Conservation (phyloP, 2,797 vertebrate species). For the Eulemur mongoz region DNA sequence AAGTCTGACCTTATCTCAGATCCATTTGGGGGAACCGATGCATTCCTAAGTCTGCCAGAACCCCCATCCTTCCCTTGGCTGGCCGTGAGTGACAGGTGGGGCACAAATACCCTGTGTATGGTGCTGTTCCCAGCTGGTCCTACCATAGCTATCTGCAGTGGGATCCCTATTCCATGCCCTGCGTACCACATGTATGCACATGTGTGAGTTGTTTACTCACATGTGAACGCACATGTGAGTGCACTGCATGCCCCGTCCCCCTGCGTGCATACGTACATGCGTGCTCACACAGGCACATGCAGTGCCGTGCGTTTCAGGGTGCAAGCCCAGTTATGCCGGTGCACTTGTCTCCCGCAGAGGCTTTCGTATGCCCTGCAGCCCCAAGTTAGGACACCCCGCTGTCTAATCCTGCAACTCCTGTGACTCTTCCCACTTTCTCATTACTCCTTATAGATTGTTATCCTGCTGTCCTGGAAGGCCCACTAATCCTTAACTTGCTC, state of each 20-base stretch:
- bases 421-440: background rate
- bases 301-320: background rate
- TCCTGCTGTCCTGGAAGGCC: background rate
- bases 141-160: background rate
- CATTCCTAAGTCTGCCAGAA: background rate
- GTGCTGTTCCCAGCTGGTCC: background rate
- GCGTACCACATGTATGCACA: background rate
- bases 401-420: rapidly evolving
- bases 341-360: background rate
- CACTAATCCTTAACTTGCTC: background rate
- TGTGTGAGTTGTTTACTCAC: too few relatives aligned
- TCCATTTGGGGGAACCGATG: rapidly evolving
- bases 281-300: background rate
- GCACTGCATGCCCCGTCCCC: too few relatives aligned
- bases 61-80: background rate
- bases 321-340: background rate
- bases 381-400: background rate
- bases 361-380: background rate
- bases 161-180: background rate
- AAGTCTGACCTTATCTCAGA: background rate
- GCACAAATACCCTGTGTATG: background rate
- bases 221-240: too few relatives aligned
- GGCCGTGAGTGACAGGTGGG: background rate
- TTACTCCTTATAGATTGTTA: background rate
- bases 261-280: too few relatives aligned